Base-by-base conservation (phyloP, 2,113 vertebrate genomes). In the Charina bottae region DNA sequence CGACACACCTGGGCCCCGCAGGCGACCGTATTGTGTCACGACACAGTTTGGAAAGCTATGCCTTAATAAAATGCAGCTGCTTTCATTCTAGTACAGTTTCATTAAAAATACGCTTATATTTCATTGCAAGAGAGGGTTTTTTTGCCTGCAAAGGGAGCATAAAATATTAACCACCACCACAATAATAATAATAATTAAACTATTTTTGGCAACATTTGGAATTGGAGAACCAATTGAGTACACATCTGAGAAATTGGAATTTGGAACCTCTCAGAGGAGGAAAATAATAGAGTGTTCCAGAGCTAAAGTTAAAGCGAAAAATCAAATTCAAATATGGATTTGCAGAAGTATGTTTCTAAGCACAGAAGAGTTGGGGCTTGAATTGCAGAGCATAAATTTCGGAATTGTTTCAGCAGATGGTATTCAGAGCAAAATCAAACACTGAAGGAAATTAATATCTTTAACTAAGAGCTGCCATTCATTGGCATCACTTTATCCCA, bases 401-500 rank as follows among this genome's bases (percentile, higher is more conserved):
- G 58, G 49, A 13, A 62, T 33, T 5, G 46, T 64, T 64, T 64
- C 84, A 86, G 12, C 26, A 64, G 37, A 85, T 85, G 2, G n/a
- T 10, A 37, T 62, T 68, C 84, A 68, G 53, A 26, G 33, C 15
- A 42, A 23, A 91, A 85, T 5, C 37, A 42, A 2, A 53, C 33
- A 28, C 46, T 64, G 56, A 84, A 15, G 24, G 17, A 33, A 49
- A 84, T 60, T 85, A 84, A 12, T 42, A 23, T 28, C 33, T 83
- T 33, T 24, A 64, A 62, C 19, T 62, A 17, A 90, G 59, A 21
- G 21, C 46, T 86, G 26, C 55, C 1, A 33, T 26, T 83, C 15
- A 37, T 13, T 49, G 88, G 6, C 88, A 54, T 94, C 72, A 49
- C 23, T 92, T 88, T 95, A 53, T 87, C 96, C 92, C 93, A 7